Conservation (phyloP, 64 coral and sea anemone genomes). For the Stichodactyla mertensii region DNA sequence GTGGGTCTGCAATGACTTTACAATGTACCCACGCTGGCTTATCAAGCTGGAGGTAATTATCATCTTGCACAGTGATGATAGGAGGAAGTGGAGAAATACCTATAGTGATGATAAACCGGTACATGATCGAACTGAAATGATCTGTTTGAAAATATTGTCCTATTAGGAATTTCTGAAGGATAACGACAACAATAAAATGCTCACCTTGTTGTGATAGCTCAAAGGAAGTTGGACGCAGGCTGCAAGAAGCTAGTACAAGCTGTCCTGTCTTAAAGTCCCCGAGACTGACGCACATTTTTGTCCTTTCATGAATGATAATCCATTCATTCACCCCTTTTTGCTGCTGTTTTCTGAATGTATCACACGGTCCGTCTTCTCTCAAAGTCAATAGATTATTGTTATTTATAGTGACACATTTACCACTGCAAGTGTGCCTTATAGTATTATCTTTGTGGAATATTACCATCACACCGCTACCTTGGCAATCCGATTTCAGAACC, state of each 20-base stretch:
- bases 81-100: conserved; percentile 60
- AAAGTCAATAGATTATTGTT: conserved; percentile 32
- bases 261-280: conserved; percentile 24
- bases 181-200: no score
- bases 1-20: conserved; percentile 64
- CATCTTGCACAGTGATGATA: conserved; percentile 26
- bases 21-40: conserved; percentile 66
- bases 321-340: not conserved
- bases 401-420: conserved; percentile 55
- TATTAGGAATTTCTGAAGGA: no score
- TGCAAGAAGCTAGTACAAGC: not conserved
- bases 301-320: not conserved
- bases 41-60: conserved; percentile 46
- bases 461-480: conserved; percentile 63
- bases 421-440: conserved; percentile 67
- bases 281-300: conserved; percentile 6
- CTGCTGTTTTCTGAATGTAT: conserved; percentile 23
- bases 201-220: conserved; percentile 32
- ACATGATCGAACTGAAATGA: not conserved
- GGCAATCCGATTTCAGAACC: conserved; percentile 53
- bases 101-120: not conserved
- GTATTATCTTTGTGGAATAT: conserved; percentile 44
- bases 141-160: no score
- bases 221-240: conserved; percentile 10
- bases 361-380: conserved; percentile 29